Evolutionary conservation across 2,113 vertebrate species (phyloP).

Genomic region (Pogonocichla stellata): DNA sequence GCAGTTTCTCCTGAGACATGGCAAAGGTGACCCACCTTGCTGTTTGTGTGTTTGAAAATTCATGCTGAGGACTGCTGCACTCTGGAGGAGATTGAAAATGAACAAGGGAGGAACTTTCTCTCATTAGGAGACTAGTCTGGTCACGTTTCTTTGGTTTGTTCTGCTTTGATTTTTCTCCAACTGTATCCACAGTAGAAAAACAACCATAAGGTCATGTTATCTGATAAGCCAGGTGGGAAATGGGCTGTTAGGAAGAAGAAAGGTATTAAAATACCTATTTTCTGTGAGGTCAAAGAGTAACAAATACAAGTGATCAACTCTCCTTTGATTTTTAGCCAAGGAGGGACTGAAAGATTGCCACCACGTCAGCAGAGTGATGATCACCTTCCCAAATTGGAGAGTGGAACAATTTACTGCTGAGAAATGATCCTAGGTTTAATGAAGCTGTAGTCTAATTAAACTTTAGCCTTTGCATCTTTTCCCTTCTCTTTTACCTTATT

Average conservation of each 20-base stretch:
- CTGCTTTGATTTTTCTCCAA: background rate
- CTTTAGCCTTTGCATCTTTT: background rate
- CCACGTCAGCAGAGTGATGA: background rate
- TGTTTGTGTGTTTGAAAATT: background rate
- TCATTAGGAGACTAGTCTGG: background rate
- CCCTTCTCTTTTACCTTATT: background rate
- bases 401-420: background rate
- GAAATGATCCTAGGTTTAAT: background rate
- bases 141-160: background rate
- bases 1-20: background rate
- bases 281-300: background rate
- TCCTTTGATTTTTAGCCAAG: background rate
- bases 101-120: background rate
- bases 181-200: fast-evolving
- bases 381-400: background rate
- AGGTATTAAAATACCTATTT: background rate
- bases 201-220: background rate
- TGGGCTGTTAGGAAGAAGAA: background rate
- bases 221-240: background rate
- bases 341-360: background rate
- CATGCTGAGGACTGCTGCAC: fast-evolving
- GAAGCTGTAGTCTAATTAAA: background rate
- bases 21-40: background rate
- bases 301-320: background rate
- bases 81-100: background rate